Conservation (phyloP, 2,888 invertebrate genomes). For the Hyppa rectilinea region DNA sequence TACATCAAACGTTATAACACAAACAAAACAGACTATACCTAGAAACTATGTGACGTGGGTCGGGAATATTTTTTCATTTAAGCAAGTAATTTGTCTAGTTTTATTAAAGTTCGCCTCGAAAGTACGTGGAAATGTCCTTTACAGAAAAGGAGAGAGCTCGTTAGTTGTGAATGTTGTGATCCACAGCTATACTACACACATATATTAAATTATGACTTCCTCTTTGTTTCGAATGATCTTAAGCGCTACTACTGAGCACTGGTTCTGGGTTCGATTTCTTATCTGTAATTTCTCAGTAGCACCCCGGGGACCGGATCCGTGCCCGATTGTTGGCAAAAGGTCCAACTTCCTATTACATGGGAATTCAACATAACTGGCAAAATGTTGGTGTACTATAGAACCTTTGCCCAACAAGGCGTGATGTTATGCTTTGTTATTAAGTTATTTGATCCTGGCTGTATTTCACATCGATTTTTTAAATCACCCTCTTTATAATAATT, state of each 20-base stretch:
- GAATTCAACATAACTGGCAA: neutral
- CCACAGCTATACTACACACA: neutral
- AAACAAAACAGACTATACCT: neutral
- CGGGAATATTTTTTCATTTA: neutral
- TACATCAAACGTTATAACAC: too few relatives aligned
- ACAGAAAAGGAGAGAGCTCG: neutral
- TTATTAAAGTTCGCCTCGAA: neutral
- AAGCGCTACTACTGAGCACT: neutral
- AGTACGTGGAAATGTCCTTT: slow-evolving; percentile 1
- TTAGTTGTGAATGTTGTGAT: neutral
- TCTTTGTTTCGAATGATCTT: too few relatives aligned
- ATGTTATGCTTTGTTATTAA: neutral
- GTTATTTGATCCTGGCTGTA: neutral
- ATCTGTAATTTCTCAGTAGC: too few relatives aligned
- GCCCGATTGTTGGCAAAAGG: neutral
- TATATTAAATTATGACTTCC: neutral
- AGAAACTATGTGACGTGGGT: neutral
- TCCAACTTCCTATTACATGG: neutral
- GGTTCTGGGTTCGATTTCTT: neutral
- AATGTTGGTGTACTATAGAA: neutral
- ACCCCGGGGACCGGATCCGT: too few relatives aligned
- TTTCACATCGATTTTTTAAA: too few relatives aligned
- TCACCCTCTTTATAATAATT: too few relatives aligned
- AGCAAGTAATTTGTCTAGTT: neutral
- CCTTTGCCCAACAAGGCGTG: neutral